Evolutionary conservation across 1,140 invertebrate genomes (phyloP).

Genomic region (Penaeus japonicus): DNA sequence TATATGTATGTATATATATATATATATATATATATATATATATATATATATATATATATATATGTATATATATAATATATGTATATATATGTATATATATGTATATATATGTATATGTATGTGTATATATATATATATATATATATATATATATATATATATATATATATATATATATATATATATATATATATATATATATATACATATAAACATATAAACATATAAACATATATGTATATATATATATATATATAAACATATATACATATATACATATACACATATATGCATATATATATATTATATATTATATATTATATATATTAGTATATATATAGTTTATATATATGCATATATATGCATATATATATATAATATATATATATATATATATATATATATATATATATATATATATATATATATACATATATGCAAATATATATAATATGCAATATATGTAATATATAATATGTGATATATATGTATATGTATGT

Average conservation of each 20-base stretch:
- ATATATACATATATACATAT: neutral
- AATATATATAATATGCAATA: neutral
- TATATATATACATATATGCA: neutral
- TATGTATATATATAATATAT: neutral
- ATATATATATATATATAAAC: neutral
- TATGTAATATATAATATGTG: too few species aligned
- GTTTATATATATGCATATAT: neutral
- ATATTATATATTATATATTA: neutral
- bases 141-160: neutral
- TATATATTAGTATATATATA: neutral
- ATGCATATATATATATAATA: neutral
- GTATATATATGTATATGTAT: neutral
- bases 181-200: neutral
- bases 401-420: neutral
- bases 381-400: neutral
- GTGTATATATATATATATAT: neutral
- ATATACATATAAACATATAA: too few species aligned
- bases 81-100: neutral
- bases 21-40: slow-evolving; percentile 19
- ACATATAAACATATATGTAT: slow-evolving; percentile 1
- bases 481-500: neutral
- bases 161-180: neutral
- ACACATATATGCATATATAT: neutral
- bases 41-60: slow-evolving; percentile 22
- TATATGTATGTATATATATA: too few species aligned